A percentile compares a stretch with the other conserved stretches of the same genome.
These are phyloP conservation scores for Drosophila meridiana DNA, from an alignment of 2,888 invertebrate genomes.

Conservation along the genomic window DNA sequence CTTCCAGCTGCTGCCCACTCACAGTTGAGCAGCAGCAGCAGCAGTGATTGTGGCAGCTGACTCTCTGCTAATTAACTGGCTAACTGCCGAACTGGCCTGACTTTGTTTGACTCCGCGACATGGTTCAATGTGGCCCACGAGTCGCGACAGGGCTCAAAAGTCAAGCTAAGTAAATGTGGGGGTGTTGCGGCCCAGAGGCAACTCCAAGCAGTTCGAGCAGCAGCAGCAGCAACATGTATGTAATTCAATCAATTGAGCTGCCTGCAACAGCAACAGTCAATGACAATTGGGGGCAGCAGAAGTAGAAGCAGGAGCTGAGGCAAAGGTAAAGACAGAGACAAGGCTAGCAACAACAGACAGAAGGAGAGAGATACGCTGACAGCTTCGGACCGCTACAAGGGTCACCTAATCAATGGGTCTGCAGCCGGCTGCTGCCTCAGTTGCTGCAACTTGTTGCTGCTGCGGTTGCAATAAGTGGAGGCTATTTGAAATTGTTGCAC, in stretches of 20 bases:
- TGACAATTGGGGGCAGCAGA: conserved; percentile 68
- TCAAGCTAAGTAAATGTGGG: conserved; percentile 62
- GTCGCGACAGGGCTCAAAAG: conserved; percentile 61
- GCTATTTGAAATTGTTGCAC: conserved; percentile 73
- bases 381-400: conserved; percentile 72
- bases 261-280: conserved; percentile 58
- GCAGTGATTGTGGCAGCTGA: conserved; percentile 15
- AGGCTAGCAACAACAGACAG: conserved; percentile 28
- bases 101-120: conserved; percentile 58
- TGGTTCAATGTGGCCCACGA: conserved; percentile 53
- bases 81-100: conserved; percentile 61
- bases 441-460: conserved; percentile 65
- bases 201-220: conserved; percentile 15
- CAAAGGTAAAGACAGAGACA: conserved; percentile 39
- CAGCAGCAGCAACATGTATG: conserved; percentile 65
- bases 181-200: conserved; percentile 44
- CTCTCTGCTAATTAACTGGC: conserved; percentile 73
- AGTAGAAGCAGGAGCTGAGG: conserved; percentile 25
- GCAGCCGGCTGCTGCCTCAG: conserved; percentile 36
- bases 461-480: conserved; percentile 59
- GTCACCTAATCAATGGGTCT: conserved; percentile 76
- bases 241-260: conserved; percentile 75
- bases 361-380: conserved; percentile 46
- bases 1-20: conserved; percentile 41
- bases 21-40: conserved; percentile 43